Evolutionary conservation across 1,140 invertebrate species (phyloP).

Genomic region (Leguminivora glycinivorella): DNA sequence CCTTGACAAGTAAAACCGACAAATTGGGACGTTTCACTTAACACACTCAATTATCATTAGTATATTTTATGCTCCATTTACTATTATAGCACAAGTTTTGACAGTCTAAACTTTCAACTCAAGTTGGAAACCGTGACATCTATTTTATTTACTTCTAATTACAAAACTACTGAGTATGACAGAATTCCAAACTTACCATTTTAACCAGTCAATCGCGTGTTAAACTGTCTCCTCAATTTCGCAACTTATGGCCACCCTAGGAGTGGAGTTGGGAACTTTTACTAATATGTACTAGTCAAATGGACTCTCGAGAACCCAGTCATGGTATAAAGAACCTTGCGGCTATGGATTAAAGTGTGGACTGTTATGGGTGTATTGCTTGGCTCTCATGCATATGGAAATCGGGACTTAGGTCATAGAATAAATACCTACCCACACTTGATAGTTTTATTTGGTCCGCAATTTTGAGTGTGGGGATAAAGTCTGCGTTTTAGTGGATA

Average conservation of each 20-base stretch:
- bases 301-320: slow-evolving; percentile 63
- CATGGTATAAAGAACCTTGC: slow-evolving; percentile 55
- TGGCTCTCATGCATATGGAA: slow-evolving; percentile 72
- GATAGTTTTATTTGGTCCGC: slow-evolving; percentile 46
- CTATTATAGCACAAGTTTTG: background rate
- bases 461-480: slow-evolving; percentile 29
- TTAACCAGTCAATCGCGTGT: slow-evolving; percentile 18
- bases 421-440: slow-evolving; percentile 50
- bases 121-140: slow-evolving; percentile 3
- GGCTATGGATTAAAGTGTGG: slow-evolving; percentile 39
- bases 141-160: slow-evolving; percentile 5
- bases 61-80: too few species aligned
- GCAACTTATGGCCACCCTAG: slow-evolving; percentile 48
- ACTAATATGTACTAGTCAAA: slow-evolving; percentile 75
- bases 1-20: too few species aligned
- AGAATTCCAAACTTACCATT: slow-evolving; percentile 12
- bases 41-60: too few species aligned
- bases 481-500: slow-evolving; percentile 1
- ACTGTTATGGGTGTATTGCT: slow-evolving; percentile 17
- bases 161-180: slow-evolving; percentile 10
- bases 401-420: slow-evolving; percentile 68
- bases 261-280: slow-evolving; percentile 62
- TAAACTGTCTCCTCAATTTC: slow-evolving; percentile 12
- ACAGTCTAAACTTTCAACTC: background rate
- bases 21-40: too few species aligned